Conservation (phyloP, 2,797 vertebrate genomes). For the Rousettus madagascariensis region DNA sequence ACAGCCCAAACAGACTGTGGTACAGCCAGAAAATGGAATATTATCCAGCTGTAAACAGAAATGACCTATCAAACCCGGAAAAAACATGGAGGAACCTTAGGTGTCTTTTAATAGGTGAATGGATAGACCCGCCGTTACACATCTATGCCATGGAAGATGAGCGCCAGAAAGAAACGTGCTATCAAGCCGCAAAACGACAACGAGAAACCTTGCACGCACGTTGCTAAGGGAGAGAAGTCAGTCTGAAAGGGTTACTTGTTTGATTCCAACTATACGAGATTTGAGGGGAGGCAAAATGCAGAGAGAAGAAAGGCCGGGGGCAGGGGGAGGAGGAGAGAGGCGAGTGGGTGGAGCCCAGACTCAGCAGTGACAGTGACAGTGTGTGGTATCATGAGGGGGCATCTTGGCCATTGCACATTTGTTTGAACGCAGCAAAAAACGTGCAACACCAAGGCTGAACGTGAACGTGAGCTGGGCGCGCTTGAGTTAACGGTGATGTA, state of each 20-base stretch:
- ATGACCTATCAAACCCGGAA: neutral
- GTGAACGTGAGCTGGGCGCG: fast-evolving
- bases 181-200: neutral
- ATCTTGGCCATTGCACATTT: fast-evolving
- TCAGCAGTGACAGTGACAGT: neutral
- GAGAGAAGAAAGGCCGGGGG: neutral
- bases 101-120: neutral
- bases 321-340: fast-evolving
- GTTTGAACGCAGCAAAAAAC: neutral
- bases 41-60: neutral
- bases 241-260: neutral
- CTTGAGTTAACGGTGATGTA: fast-evolving
- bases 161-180: neutral
- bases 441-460: fast-evolving
- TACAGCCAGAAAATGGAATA: neutral
- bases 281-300: neutral
- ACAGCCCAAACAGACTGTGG: neutral
- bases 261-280: fast-evolving
- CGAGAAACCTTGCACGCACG: fast-evolving
- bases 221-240: neutral
- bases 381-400: fast-evolving
- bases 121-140: fast-evolving
- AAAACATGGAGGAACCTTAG: no score
- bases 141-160: fast-evolving
- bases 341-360: fast-evolving